Conservation (phyloP, 2,113 vertebrate genomes). For the Hyperopisus bebe region DNA sequence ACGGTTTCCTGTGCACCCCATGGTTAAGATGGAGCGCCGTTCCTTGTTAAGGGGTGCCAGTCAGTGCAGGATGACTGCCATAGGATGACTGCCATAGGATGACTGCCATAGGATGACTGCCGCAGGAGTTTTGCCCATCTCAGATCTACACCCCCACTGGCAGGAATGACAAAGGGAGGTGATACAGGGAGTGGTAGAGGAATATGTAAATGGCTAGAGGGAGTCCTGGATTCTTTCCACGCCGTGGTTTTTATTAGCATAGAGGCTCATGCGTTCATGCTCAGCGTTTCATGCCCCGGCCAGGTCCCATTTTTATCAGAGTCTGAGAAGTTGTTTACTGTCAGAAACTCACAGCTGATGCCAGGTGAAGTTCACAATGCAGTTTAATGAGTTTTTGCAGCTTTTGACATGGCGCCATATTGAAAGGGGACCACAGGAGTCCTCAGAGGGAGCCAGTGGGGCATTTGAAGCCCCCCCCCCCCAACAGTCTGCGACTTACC, state of each 20-base stretch:
- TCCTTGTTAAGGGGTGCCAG: constrained; percentile 22
- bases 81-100: not conserved
- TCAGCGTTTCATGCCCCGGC: constrained; percentile 8
- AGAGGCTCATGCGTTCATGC: constrained; percentile 5
- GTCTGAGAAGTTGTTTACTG: not conserved
- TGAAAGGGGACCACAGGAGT: not conserved
- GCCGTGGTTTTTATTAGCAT: constrained; percentile 17
- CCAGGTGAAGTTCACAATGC: not conserved
- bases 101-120: constrained; percentile 11
- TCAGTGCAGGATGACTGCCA: constrained; percentile 15
- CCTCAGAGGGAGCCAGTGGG: not conserved
- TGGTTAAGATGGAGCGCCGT: constrained; percentile 1
- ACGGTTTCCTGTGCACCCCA: constrained; percentile 14
- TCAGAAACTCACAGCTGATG: not conserved
- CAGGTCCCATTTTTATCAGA: not conserved
- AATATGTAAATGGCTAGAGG: constrained; percentile 18
- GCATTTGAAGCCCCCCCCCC: not conserved
- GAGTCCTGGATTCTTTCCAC: constrained; percentile 12
- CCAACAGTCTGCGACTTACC: not conserved
- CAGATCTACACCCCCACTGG: not conserved
- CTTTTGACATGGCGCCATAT: not conserved
- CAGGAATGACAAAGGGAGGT: constrained; percentile 13
- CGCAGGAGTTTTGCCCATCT: constrained; percentile 5
- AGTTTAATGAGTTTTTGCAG: not conserved
- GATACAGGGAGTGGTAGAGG: constrained; percentile 17